Conservation (phyloP, 2,797 vertebrate genomes). For the Triplophysa yarkandensis region DNA sequence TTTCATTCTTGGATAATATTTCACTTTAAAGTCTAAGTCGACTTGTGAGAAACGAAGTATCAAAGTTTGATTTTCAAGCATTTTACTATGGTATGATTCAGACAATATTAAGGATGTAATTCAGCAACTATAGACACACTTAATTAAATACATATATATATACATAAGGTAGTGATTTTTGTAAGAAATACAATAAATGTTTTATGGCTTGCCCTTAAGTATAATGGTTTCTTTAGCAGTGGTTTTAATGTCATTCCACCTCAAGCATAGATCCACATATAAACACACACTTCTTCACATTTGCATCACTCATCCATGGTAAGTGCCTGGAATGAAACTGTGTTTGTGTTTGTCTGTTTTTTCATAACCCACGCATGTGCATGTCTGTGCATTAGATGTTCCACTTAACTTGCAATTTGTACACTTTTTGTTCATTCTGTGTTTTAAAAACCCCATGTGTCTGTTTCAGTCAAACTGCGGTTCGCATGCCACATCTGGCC, state of each 20-base stretch:
- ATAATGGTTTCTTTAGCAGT: conserved; percentile 39
- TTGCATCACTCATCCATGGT: conserved; percentile 19
- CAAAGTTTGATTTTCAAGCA: too few species aligned
- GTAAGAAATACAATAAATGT: conserved; percentile 26
- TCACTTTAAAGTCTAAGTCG: too few species aligned
- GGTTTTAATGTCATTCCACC: conserved; percentile 22
- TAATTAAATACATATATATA: not conserved
- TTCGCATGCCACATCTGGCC: conserved; percentile 76
- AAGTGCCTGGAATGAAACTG: conserved; percentile 30
- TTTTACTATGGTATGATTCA: too few species aligned
- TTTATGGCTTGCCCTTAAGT: conserved; percentile 20
- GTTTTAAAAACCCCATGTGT: not conserved
- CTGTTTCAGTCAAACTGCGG: conserved; percentile 61
- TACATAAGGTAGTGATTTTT: not conserved
- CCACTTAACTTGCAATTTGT: not conserved
- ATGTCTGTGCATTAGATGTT: not conserved
- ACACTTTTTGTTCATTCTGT: not conserved
- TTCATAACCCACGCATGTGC: conserved; percentile 8
- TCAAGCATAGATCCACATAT: conserved; percentile 5
- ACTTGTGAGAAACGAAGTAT: too few species aligned
- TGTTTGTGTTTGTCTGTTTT: conserved; percentile 28
- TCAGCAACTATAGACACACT: too few species aligned
- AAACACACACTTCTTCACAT: conserved; percentile 25
- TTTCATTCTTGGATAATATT: too few species aligned
- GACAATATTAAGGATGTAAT: not conserved